Conservation (phyloP, 2,113 vertebrate genomes). For the Alaudala cheleensis region DNA sequence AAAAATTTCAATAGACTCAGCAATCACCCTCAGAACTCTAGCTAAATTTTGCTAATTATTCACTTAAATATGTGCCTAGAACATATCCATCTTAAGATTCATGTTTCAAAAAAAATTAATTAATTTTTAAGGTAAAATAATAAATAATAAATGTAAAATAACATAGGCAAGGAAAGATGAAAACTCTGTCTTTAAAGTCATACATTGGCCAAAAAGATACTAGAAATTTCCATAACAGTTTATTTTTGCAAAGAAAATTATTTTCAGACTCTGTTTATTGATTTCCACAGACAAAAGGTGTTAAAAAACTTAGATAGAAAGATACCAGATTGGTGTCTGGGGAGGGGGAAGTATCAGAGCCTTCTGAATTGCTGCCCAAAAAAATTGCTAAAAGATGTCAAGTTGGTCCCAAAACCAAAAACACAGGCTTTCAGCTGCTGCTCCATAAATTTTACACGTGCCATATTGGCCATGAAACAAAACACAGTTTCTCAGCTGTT, state of each 20-base stretch:
- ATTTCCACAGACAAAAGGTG: conserved; percentile 55
- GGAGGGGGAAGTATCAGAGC: neutral
- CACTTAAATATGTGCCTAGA: neutral
- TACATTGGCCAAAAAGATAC: neutral
- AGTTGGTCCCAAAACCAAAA: conserved; percentile 40
- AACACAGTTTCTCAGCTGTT: conserved; percentile 29
- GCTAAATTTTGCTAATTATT: neutral
- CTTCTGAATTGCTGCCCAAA: conserved; percentile 61
- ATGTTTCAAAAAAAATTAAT: neutral
- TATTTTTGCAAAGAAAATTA: conserved; percentile 27
- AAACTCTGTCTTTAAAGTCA: neutral
- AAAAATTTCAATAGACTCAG: neutral
- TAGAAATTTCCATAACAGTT: neutral
- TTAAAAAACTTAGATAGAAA: conserved; percentile 50
- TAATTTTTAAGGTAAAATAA: neutral
- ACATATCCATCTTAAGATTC: neutral
- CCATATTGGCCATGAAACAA: conserved; percentile 54
- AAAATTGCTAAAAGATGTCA: conserved; percentile 53
- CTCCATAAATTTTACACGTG: conserved; percentile 22
- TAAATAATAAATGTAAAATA: neutral
- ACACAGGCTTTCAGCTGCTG: conserved; percentile 54
- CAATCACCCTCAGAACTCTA: neutral
- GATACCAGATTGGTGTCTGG: conserved; percentile 54
- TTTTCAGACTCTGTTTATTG: conserved; percentile 65
- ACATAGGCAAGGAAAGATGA: neutral